A percentile compares a stretch with the other conserved stretches of the same genome.
Evolutionary conservation across 2,113 vertebrate species (phyloP).

Genomic region (Bufo gargarizans): DNA sequence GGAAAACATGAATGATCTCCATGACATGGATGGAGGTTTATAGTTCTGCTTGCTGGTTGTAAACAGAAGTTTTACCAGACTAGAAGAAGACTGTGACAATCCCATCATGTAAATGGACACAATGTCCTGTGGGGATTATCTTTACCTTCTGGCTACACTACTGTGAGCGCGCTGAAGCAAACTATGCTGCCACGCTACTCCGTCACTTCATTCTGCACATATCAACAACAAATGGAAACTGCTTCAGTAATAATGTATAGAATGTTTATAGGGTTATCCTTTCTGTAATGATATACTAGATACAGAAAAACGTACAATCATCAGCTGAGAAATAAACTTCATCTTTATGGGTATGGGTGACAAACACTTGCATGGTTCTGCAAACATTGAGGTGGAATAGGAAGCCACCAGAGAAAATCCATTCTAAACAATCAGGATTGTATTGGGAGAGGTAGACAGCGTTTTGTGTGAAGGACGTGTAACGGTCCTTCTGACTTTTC

Average conservation of each 20-base stretch:
- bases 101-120: neutral
- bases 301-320: neutral
- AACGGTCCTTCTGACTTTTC: neutral
- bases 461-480: neutral
- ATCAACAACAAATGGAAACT: neutral
- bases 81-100: neutral
- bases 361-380: too few species aligned
- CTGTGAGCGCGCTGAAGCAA: neutral
- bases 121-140: neutral
- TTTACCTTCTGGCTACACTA: neutral
- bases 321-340: neutral
- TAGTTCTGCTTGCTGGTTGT: neutral
- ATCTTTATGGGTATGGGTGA: neutral
- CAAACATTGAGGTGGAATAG: neutral
- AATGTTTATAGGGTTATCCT: neutral
- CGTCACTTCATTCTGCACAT: neutral
- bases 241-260: neutral
- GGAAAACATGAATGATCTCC: neutral
- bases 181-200: slow-evolving; percentile 3
- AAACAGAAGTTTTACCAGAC: neutral
- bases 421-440: neutral
- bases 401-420: neutral
- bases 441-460: neutral
- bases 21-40: neutral
- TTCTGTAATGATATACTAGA: neutral